Conservation (phyloP, 2,797 vertebrate species). For the Arnoldichthys spilopterus region DNA sequence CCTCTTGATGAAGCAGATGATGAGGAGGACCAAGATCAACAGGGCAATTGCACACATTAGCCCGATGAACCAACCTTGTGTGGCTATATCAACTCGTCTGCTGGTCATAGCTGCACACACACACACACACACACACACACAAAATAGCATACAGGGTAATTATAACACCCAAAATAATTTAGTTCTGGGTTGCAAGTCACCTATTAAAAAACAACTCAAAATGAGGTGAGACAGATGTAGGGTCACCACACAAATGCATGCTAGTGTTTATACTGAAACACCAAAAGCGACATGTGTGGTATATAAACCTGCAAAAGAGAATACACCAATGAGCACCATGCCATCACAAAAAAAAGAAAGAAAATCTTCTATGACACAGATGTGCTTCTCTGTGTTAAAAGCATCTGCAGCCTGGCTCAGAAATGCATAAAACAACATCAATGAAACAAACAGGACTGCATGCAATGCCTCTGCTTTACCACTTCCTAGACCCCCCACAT, state of each 20-base stretch:
- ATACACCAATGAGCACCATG: neutral
- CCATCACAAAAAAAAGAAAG: neutral
- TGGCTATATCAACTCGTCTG: slow-evolving; percentile 94
- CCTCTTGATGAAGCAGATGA: slow-evolving; percentile 97
- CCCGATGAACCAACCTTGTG: slow-evolving; percentile 98
- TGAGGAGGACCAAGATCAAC: slow-evolving; percentile 94
- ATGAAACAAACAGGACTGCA: neutral
- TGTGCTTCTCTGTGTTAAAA: neutral
- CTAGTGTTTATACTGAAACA: neutral
- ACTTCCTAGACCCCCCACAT: slow-evolving; percentile 14
- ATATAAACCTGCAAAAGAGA: slow-evolving; percentile 5
- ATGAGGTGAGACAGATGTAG: neutral
- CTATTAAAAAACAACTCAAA: neutral
- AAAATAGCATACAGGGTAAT: slow-evolving; percentile 4
- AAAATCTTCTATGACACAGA: neutral
- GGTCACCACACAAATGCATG: neutral
- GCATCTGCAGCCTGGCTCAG: neutral
- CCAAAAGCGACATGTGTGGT: neutral
- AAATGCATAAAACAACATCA: neutral
- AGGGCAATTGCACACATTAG: slow-evolving; percentile 98
- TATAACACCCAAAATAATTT: neutral
- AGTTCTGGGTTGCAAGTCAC: too few species aligned
- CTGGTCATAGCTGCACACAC: slow-evolving; percentile 86
- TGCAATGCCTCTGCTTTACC: slow-evolving; percentile 30
- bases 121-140: slow-evolving; percentile 37